Evolutionary conservation across 1,140 invertebrate genomes (phyloP).

Genomic region (Conus ventricosus): DNA sequence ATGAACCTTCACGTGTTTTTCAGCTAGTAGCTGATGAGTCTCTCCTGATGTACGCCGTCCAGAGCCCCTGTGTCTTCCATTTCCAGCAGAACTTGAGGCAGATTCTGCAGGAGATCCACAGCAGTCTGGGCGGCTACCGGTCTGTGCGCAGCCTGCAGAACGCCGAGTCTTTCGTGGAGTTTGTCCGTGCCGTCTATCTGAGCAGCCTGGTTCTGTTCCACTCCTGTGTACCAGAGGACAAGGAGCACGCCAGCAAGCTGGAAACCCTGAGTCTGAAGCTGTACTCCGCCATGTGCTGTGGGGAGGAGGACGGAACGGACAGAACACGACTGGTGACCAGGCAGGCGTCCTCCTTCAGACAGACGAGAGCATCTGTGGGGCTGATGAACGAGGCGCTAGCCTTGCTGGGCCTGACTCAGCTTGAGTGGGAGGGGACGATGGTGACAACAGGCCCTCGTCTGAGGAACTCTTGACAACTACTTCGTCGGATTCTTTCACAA

Average conservation of each 20-base stretch:
- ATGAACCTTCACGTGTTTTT: too few species aligned
- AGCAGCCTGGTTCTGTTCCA: constrained; percentile 20
- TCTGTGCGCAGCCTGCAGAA: constrained; percentile 13
- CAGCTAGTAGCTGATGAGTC: constrained; percentile 39
- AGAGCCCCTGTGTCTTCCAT: background rate
- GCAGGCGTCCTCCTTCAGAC: background rate
- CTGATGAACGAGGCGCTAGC: constrained; percentile 24
- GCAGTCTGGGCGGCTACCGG: constrained; percentile 27
- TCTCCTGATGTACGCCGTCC: constrained; percentile 36
- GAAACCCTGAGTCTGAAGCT: constrained; percentile 37
- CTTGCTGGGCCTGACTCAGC: constrained; percentile 17
- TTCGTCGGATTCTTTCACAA: too few species aligned
- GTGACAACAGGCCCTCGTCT: too few species aligned
- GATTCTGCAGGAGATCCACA: constrained; percentile 18
- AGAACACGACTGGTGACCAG: background rate
- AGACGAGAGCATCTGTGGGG: background rate
- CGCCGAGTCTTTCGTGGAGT: constrained; percentile 37
- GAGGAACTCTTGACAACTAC: too few species aligned
- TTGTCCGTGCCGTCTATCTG: constrained; percentile 32
- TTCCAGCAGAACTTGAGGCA: constrained; percentile 5
- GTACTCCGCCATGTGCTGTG: constrained; percentile 22
- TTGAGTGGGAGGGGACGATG: background rate
- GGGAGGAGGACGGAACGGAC: background rate
- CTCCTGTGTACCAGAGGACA: constrained; percentile 25
- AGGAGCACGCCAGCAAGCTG: background rate